Base-by-base conservation (phyloP, 2,113 vertebrate species). In the Illadopsis cleaveri region DNA sequence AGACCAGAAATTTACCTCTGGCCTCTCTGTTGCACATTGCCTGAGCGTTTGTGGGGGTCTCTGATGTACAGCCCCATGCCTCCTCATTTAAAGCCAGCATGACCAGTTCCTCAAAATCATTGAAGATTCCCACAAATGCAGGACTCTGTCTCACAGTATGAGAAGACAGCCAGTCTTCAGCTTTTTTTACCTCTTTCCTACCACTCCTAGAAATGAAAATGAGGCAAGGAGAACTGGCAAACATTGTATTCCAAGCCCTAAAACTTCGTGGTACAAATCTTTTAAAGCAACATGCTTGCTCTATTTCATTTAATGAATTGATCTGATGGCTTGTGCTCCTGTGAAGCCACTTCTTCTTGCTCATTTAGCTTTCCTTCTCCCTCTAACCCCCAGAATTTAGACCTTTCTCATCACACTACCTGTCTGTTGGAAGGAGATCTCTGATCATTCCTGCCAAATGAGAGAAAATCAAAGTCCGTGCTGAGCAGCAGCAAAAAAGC, bases 381-480 rank as follows among this genome's bases (percentile, higher is more conserved):
- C 20, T 79, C 37, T 45, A 53, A 88, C 15, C 15, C 33, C 28
- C 27, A 42, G 68, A 82, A 81, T 71, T 51, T 1, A 85, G 50
- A 57, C 31, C 35, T 83, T 85, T 83, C 42, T 92, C 71, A 70
- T 68, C 20, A 85, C 77, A 73, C 37, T 76, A 30, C 62, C 27
- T 16, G 3, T 72, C 50, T 73, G 12, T 73, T 80, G 58, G 58
- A 96, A 75, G 60, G 40, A 93, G 28, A 93, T n/a, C 23, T 78
- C 62, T 50, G 38, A 56, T 95, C 25, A n/a, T 89, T 91, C 57
- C 37, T 66, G 61, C 62, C 50, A 93, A 85, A 90, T 66, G 47
- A 88, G 24, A 88, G 50, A 90, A 94, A 94, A 93, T 66, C 15
- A 91, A 93, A 94, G 86, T 77, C 38, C 7, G 44, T 77, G 42